phyloP scores from a whole-genome alignment of 2,888 invertebrate species.

The Halictus quadricinctus region DNA sequence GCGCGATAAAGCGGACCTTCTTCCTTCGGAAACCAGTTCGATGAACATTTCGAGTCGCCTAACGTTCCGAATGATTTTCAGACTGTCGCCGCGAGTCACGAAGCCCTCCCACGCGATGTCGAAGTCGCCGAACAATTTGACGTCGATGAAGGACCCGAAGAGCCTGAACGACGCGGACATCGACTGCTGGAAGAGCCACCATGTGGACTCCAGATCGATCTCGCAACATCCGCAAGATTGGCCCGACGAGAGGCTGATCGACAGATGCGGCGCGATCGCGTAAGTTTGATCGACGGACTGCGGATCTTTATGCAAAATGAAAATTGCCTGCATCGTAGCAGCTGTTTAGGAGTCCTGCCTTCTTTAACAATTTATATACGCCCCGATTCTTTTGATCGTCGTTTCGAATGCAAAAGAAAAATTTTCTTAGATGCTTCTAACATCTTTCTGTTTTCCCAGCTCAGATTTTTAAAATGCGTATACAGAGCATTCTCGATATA shows the following conservation, averaged over 20 bases:
- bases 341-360: neutral
- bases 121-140: conserved; percentile 74
- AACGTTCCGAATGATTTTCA: conserved; percentile 45
- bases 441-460: too few relatives aligned
- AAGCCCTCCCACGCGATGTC: conserved; percentile 78
- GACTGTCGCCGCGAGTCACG: conserved; percentile 81
- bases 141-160: conserved; percentile 73
- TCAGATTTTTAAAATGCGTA: too few relatives aligned
- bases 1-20: neutral
- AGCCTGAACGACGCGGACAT: conserved; percentile 73
- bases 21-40: neutral
- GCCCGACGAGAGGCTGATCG: conserved; percentile 76
- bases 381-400: too few relatives aligned
- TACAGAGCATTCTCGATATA: too few relatives aligned
- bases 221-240: conserved; percentile 75
- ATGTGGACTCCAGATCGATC: conserved; percentile 73
- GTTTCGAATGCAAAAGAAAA: too few relatives aligned
- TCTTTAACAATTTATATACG: neutral
- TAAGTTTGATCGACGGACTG: conserved; percentile 61
- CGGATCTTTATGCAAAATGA: conserved; percentile 1
- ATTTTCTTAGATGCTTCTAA: neutral
- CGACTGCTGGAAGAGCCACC: conserved; percentile 77
- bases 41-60: neutral
- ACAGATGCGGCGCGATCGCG: conserved; percentile 75
- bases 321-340: neutral